Base-by-base conservation (phyloP, 2,888 invertebrate species). In the Entomobrya proxima region DNA sequence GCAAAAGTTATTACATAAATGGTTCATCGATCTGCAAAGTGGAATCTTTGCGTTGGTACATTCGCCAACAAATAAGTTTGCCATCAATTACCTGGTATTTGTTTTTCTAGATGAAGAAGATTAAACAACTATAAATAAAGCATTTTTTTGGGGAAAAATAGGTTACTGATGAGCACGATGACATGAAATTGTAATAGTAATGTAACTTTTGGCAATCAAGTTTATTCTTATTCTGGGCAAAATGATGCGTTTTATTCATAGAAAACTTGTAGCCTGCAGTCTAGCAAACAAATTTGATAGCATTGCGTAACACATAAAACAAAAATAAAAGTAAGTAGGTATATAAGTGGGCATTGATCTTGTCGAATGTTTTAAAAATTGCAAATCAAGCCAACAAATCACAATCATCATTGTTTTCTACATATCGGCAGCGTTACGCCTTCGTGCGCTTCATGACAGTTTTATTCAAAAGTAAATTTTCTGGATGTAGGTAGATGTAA, bases 181-280 rank as follows among this genome's bases (percentile, higher is more conserved):
- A 61, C 47, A 47, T 47, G 5, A 32, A 61, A 61, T 7, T 32
- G 32, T 27, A 55, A 27, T 9, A 55, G 27, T 7, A 55, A 11
- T 27, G 30, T 15, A 61, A 61, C n/a, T 61, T 61, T 61, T 61
- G 61, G 61, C 61, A 61, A n/a, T 61, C 30, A 61, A 32, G n/a
- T 27, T 32, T 61, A 7, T 30, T 58, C 3, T 30, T n/a, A 47
- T n/a, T n/a, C n/a, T n/a, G n/a, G n/a, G 30, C 3, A 30, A 30
- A 58, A 30, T 27, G 24, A 6, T n/a, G n/a, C 50, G n/a, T n/a
- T n/a, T n/a, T n/a, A n/a, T n/a, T n/a, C n/a, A n/a, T n/a, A n/a
- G n/a, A n/a, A n/a, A n/a, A n/a, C n/a, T n/a, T n/a, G n/a, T n/a
- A n/a, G n/a, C n/a, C n/a, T n/a, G n/a, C n/a, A n/a, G n/a, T n/a